phyloP scores from a whole-genome alignment of 2,113 vertebrate species.

The Morone saxatilis region DNA sequence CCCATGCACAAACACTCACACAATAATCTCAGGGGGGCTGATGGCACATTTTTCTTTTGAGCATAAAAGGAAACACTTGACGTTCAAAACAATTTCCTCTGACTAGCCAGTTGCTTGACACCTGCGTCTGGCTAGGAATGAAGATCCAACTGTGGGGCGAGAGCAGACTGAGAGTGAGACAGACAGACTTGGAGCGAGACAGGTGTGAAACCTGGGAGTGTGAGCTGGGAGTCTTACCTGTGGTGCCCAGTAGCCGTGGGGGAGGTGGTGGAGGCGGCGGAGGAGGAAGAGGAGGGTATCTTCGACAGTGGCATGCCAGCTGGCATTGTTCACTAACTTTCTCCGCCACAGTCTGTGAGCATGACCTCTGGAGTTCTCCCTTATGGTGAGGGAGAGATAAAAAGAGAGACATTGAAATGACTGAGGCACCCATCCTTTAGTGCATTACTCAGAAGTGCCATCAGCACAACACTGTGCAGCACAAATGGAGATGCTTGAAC shows the following conservation, averaged over 20 bases:
- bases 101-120: slow-evolving; percentile 44
- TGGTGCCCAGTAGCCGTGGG: slow-evolving; percentile 88
- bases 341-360: slow-evolving; percentile 88
- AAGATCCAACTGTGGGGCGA: slow-evolving; percentile 29
- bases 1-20: slow-evolving; percentile 32
- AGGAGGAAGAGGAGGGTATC: slow-evolving; percentile 91
- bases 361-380: slow-evolving; percentile 95
- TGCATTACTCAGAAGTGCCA: slow-evolving; percentile 63
- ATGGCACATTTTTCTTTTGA: slow-evolving; percentile 39
- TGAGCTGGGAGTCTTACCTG: slow-evolving; percentile 84
- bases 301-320: slow-evolving; percentile 93
- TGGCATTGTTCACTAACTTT: slow-evolving; percentile 91
- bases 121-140: slow-evolving; percentile 24
- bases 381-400: slow-evolving; percentile 81
- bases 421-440: slow-evolving; percentile 55
- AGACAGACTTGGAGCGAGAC: slow-evolving; percentile 37
- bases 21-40: slow-evolving; percentile 32
- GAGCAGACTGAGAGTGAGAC: slow-evolving; percentile 39
- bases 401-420: slow-evolving; percentile 54
- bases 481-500: slow-evolving; percentile 66
- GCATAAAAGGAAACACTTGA: slow-evolving; percentile 54
- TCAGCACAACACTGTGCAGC: slow-evolving; percentile 60
- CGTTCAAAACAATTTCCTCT: slow-evolving; percentile 45
- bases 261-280: slow-evolving; percentile 94
- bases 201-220: slow-evolving; percentile 44